phyloP scores from a whole-genome alignment of 2,888 invertebrate species.

The Clanis bilineata region DNA sequence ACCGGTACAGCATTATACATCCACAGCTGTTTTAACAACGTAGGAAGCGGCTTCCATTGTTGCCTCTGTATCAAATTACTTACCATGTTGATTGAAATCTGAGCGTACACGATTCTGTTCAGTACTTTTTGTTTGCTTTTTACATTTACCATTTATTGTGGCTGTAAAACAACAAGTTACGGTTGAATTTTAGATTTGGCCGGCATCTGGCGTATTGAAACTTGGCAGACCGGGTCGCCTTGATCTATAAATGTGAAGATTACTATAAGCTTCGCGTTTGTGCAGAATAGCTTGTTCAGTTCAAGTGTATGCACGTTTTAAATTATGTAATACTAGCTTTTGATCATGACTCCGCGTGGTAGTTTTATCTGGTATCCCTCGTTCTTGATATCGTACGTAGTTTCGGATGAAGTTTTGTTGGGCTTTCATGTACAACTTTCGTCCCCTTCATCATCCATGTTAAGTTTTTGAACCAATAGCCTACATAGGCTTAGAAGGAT shows the following conservation, averaged over 20 bases:
- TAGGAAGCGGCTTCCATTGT: conserved; percentile 60
- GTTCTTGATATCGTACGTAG: too few relatives aligned
- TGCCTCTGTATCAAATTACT: conserved; percentile 57
- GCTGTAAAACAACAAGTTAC: conserved; percentile 14
- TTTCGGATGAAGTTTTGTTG: too few relatives aligned
- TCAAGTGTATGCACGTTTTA: background rate
- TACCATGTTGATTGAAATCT: conserved; percentile 56
- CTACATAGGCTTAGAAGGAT: too few relatives aligned
- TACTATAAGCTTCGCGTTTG: background rate
- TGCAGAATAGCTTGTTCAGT: background rate
- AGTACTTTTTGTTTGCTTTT: conserved; percentile 52
- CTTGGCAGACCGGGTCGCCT: background rate
- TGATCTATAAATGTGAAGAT: conserved; percentile 15
- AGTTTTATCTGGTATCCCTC: too few relatives aligned
- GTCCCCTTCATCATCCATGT: too few relatives aligned
- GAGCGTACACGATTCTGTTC: conserved; percentile 47
- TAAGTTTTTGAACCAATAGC: too few relatives aligned
- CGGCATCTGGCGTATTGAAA: conserved; percentile 9
- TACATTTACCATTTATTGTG: conserved; percentile 25
- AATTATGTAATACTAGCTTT: background rate
- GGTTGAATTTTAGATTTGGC: conserved; percentile 14
- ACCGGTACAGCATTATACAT: conserved; percentile 39
- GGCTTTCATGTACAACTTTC: too few relatives aligned
- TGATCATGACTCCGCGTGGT: too few relatives aligned
- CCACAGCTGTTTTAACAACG: conserved; percentile 58